These are phyloP conservation scores for Alectura lathami DNA, from an alignment of 2,113 vertebrate species.

Conservation along the genomic window DNA sequence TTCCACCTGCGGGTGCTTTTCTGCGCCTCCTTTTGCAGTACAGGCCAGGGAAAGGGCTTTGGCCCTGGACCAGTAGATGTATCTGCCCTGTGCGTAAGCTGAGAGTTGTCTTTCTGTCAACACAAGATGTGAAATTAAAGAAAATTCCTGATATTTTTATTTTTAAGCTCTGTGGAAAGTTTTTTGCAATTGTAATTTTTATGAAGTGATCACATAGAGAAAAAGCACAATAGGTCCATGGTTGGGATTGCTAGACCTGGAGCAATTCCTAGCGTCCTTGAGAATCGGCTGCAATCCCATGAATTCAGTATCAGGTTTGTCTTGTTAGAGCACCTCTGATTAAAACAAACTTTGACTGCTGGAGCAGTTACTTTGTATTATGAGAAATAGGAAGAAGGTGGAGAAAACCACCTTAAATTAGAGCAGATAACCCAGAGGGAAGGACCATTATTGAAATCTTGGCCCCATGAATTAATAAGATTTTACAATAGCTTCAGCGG, in stretches of 20 bases:
- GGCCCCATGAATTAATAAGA: constrained; percentile 7
- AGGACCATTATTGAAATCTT: background rate
- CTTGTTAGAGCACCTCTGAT: background rate
- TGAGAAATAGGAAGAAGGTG: background rate
- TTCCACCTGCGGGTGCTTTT: too few species aligned
- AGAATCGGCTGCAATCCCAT: background rate
- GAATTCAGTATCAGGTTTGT: background rate
- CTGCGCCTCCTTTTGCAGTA: background rate
- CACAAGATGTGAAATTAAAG: background rate
- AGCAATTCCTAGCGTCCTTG: background rate
- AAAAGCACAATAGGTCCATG: background rate
- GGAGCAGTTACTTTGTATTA: background rate
- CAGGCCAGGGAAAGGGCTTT: background rate
- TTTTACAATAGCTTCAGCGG: background rate
- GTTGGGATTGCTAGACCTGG: background rate
- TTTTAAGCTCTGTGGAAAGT: background rate
- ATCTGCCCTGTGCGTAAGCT: background rate
- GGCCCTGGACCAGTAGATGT: background rate
- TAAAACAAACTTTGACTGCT: background rate
- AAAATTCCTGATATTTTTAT: background rate
- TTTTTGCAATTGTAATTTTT: background rate
- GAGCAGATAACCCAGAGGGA: background rate
- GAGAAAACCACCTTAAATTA: constrained; percentile 9
- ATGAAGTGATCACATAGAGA: background rate
- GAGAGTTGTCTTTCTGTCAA: background rate